These are phyloP conservation scores for Chironomus tepperi DNA, from an alignment of 1,140 invertebrate genomes.

Conservation along the genomic window DNA sequence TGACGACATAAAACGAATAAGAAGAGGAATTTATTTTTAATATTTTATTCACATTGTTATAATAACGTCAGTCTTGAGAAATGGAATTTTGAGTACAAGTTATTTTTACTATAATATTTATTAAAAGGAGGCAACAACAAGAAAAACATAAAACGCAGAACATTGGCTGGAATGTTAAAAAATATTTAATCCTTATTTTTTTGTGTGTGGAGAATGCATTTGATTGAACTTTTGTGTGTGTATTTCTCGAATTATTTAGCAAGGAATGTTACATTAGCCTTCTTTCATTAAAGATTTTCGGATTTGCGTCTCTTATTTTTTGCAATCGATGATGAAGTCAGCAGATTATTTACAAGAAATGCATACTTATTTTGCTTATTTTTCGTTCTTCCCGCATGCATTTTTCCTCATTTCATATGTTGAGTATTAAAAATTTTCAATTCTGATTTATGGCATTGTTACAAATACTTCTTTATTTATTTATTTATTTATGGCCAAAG, in stretches of 20 bases:
- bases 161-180: not conserved
- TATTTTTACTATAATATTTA: not conserved
- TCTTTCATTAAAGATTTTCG: slow-evolving; percentile 21
- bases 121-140: not conserved
- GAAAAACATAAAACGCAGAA: slow-evolving; percentile 7
- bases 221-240: not conserved
- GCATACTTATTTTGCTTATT: no score
- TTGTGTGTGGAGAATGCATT: slow-evolving; percentile 1
- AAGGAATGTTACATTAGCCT: slow-evolving; percentile 9
- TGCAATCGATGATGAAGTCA: no score
- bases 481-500: not conserved
- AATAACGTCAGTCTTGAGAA: slow-evolving; percentile 3
- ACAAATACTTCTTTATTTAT: not conserved
- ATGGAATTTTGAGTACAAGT: not conserved
- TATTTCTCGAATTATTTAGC: no score
- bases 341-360: no score
- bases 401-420: no score
- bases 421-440: not conserved
- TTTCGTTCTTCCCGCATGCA: no score
- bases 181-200: not conserved
- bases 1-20: not conserved
- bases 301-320: not conserved
- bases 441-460: no score
- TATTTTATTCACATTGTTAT: no score
- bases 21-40: no score